Conservation (phyloP, 2,888 invertebrate species). For the Oscheius sp. region DNA sequence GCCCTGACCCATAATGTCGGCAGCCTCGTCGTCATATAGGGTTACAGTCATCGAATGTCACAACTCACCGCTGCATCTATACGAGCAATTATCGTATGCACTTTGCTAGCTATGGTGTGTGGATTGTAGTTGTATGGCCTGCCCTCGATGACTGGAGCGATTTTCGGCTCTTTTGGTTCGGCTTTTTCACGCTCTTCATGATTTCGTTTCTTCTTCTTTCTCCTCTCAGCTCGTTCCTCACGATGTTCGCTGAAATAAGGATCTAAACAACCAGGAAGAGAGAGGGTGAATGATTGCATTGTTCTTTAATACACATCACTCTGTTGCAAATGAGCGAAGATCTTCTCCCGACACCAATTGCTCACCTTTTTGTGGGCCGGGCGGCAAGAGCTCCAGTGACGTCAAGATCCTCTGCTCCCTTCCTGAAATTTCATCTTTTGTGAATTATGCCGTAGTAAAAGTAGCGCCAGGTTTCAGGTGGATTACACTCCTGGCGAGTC, state of each 20-base stretch:
- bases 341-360: conserved; percentile 8
- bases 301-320: conserved; percentile 12
- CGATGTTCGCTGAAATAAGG: conserved; percentile 1
- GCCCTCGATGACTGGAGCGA: neutral
- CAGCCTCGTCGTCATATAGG: neutral
- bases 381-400: conserved; percentile 14
- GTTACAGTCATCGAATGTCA: neutral
- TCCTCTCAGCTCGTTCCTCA: conserved; percentile 6
- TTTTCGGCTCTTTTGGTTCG: neutral
- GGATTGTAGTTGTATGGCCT: neutral
- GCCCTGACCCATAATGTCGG: neutral
- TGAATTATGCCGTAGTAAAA: conserved; percentile 9
- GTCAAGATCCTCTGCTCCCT: conserved; percentile 9
- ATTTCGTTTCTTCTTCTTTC: conserved; percentile 12
- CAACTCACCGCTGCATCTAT: conserved; percentile 6
- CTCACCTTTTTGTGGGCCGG: conserved; percentile 21
- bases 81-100: neutral
- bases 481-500: conserved; percentile 22
- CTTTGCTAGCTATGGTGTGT: conserved; percentile 1
- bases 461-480: conserved; percentile 9
- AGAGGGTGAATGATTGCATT: conserved; percentile 7
- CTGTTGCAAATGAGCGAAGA: too few species aligned
- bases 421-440: conserved; percentile 25
- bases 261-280: neutral
- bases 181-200: conserved; percentile 3